Evolutionary conservation across 2,888 invertebrate genomes (phyloP).

Genomic region (Gibbula magus): DNA sequence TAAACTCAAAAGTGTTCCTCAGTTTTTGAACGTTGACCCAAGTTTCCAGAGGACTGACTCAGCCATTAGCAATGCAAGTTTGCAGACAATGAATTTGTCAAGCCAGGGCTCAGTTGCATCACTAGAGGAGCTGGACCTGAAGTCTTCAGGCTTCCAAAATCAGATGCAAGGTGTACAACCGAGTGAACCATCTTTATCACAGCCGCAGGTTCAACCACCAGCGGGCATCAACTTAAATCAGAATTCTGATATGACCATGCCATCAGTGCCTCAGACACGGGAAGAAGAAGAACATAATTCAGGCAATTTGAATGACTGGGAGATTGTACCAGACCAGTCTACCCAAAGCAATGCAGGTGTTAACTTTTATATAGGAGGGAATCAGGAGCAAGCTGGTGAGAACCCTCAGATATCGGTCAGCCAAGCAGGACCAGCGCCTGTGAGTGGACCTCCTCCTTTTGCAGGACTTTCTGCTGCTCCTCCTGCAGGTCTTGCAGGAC

Average conservation of each 20-base stretch:
- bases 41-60: constrained; percentile 40
- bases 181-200: too few species aligned
- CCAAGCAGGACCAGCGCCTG: too few species aligned
- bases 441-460: too few species aligned
- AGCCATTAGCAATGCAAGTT: constrained; percentile 47
- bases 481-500: not conserved
- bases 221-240: not conserved
- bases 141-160: not conserved
- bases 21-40: constrained; percentile 14
- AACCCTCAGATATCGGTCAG: too few species aligned
- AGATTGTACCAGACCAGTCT: constrained; percentile 49
- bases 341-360: not conserved
- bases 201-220: too few species aligned
- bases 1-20: not conserved
- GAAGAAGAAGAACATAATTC: constrained; percentile 39
- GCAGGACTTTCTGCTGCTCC: not conserved
- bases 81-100: constrained; percentile 42
- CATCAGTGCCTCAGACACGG: not conserved
- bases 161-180: too few species aligned
- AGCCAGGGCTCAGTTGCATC: not conserved
- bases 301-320: constrained; percentile 57
- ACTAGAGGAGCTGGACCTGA: not conserved
- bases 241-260: not conserved
- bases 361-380: not conserved
- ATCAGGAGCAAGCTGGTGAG: not conserved